Conservation (phyloP, 2,888 invertebrate genomes). For the Teinopalpus imperialis region DNA sequence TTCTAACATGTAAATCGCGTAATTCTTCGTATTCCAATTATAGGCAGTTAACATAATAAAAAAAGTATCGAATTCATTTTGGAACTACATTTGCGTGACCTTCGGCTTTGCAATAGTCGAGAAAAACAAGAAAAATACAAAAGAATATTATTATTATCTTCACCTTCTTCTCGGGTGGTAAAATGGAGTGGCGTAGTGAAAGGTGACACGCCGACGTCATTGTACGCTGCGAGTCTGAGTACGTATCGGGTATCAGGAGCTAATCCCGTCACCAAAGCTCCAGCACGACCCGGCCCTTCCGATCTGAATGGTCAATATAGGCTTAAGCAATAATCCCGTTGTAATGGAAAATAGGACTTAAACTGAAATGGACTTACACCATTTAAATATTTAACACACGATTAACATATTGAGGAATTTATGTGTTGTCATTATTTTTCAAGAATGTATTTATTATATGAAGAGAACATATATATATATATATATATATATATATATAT, state of each 20-base stretch:
- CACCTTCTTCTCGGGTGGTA: constrained; percentile 92
- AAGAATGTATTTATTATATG: too few species aligned
- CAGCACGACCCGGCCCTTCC: constrained; percentile 71
- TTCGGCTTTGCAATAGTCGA: too few species aligned
- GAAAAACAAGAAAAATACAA: too few species aligned
- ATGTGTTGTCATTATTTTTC: too few species aligned
- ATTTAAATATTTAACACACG: constrained; percentile 9
- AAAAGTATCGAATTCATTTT: too few species aligned
- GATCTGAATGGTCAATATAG: constrained; percentile 45
- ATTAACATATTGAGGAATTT: not conserved
- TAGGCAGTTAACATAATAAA: too few species aligned
- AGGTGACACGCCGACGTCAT: constrained; percentile 90
- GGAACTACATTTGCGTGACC: too few species aligned
- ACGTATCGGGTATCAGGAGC: constrained; percentile 91
- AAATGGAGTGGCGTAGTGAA: constrained; percentile 89
- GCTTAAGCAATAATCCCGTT: constrained; percentile 25
- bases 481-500: too few species aligned
- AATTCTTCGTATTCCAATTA: too few species aligned
- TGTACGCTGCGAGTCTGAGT: constrained; percentile 90
- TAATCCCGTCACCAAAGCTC: constrained; percentile 82
- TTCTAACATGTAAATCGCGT: too few species aligned
- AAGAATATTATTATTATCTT: too few species aligned
- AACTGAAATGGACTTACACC: constrained; percentile 18
- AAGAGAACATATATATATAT: too few species aligned
- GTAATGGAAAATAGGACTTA: constrained; percentile 25